These are phyloP conservation scores for Raja brachyura DNA, from an alignment of 2,113 vertebrate species.

Conservation along the genomic window DNA sequence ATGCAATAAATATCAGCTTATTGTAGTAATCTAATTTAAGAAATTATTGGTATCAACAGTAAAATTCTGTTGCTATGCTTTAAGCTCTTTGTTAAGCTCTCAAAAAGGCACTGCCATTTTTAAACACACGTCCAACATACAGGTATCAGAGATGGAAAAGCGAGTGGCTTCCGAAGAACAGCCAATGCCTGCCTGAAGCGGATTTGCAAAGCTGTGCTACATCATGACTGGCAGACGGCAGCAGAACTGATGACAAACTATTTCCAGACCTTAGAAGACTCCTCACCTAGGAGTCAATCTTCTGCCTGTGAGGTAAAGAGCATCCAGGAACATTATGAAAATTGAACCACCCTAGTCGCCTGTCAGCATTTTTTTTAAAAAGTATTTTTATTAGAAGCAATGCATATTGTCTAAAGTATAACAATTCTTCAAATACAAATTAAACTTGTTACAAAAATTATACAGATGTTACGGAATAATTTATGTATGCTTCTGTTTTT, in stretches of 20 bases:
- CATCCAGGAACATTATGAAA: neutral
- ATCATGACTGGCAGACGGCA: conserved; percentile 75
- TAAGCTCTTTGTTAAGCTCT: neutral
- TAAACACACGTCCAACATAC: neutral
- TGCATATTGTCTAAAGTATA: no score
- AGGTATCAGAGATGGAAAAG: conserved; percentile 44
- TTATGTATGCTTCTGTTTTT: no score
- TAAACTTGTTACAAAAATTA: no score
- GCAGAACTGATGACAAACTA: conserved; percentile 68
- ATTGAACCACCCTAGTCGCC: no score
- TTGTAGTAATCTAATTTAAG: neutral
- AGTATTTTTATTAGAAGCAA: no score
- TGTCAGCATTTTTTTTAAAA: no score
- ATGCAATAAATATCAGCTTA: neutral
- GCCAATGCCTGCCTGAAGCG: conserved; percentile 60
- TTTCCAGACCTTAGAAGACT: conserved; percentile 65
- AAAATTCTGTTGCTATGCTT: neutral
- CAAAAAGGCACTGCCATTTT: neutral
- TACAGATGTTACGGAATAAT: no score
- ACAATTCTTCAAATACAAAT: no score
- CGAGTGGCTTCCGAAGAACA: conserved; percentile 60
- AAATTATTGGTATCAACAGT: neutral
- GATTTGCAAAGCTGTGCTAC: conserved; percentile 71
- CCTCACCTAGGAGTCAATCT: neutral
- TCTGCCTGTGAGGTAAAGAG: conserved; percentile 60